Percentiles rank a stretch among this genome's conserved stretches.
phyloP scores from a whole-genome alignment of 2,113 vertebrate species.

The Hyla sarda region DNA sequence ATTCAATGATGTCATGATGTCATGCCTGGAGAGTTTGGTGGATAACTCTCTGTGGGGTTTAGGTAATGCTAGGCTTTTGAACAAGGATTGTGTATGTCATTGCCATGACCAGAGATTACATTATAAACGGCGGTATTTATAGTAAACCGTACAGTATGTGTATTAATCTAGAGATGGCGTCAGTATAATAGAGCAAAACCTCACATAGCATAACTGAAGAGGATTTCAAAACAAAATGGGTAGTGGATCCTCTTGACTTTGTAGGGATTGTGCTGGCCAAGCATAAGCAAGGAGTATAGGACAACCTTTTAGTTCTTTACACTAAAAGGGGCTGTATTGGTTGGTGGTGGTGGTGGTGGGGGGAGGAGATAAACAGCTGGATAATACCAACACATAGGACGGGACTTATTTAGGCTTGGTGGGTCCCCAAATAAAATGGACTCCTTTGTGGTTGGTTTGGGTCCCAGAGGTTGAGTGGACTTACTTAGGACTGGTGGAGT shows the following conservation, averaged over 20 bases:
- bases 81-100: not conserved
- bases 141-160: not conserved
- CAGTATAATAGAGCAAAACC: not conserved
- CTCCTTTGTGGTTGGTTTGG: not conserved
- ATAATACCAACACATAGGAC: too few relatives aligned
- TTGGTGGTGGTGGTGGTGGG: too few relatives aligned
- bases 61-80: constrained; percentile 2
- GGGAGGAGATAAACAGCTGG: too few relatives aligned
- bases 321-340: too few relatives aligned
- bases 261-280: not conserved
- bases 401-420: too few relatives aligned
- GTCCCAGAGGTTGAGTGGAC: not conserved
- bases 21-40: constrained; percentile 1
- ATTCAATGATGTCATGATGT: constrained; percentile 25
- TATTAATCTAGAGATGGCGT: not conserved
- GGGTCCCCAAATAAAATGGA: too few relatives aligned
- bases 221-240: not conserved
- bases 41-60: constrained; percentile 10
- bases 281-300: not conserved
- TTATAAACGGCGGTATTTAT: not conserved
- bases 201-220: not conserved
- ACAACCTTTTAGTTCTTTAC: not conserved
- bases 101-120: not conserved
- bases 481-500: not conserved
- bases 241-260: not conserved